Evolutionary conservation across 53 echinoderm and acorn worm species (phyloP).

Genomic region (Mesocentrotus franciscanus): DNA sequence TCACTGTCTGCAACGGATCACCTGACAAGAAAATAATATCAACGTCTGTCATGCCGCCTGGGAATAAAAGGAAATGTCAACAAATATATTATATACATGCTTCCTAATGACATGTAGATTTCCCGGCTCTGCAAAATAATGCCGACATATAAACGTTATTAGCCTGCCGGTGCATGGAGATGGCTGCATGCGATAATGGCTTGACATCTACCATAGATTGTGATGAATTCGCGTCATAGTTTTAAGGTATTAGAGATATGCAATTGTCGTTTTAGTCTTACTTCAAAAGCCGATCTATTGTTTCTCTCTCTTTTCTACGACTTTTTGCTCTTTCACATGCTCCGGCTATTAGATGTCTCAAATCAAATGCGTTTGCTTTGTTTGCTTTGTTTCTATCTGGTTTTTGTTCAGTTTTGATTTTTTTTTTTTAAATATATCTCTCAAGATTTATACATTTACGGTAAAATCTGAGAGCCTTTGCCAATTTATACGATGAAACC

Average conservation of each 20-base stretch:
- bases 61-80: not conserved
- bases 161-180: not conserved
- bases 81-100: not conserved
- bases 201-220: not conserved
- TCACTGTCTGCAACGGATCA: not conserved
- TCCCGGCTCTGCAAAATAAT: not conserved
- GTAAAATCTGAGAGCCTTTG: too few relatives aligned
- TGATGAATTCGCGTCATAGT: not conserved
- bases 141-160: not conserved
- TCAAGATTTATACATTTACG: too few relatives aligned
- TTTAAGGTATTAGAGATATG: not conserved
- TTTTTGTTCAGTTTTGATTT: too few relatives aligned
- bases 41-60: not conserved
- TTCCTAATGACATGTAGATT: not conserved
- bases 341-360: too few relatives aligned
- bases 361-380: too few relatives aligned
- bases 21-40: not conserved
- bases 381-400: too few relatives aligned
- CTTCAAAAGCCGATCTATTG: too few relatives aligned
- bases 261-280: not conserved
- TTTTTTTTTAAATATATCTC: too few relatives aligned
- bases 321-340: too few relatives aligned
- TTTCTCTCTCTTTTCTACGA: too few relatives aligned
- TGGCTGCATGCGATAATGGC: not conserved
- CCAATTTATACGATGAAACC: too few relatives aligned